These are phyloP conservation scores for Pseudopipra pipra DNA, from an alignment of 2,113 vertebrate species.

Conservation along the genomic window DNA sequence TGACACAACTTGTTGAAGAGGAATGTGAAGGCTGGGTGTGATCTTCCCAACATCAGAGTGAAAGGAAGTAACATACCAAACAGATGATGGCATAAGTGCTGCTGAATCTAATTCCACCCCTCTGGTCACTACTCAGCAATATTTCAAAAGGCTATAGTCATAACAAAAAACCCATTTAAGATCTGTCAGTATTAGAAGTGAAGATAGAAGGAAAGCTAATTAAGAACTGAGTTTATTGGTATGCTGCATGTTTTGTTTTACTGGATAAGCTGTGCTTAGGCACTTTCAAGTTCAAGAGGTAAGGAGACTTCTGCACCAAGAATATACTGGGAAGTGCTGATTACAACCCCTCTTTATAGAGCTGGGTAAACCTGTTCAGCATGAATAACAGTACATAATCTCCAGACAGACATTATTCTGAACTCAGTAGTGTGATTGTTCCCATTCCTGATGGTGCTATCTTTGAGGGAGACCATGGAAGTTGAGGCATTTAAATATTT, in stretches of 20 bases:
- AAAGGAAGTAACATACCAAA: conserved; percentile 78
- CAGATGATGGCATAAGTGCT: conserved; percentile 56
- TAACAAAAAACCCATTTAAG: conserved; percentile 38
- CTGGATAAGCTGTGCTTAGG: not conserved
- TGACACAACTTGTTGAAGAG: conserved; percentile 74
- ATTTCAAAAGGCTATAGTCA: conserved; percentile 66
- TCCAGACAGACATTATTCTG: not conserved
- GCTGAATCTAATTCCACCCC: conserved; percentile 68
- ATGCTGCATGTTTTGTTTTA: not conserved
- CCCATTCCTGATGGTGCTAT: not conserved
- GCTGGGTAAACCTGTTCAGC: conserved; percentile 23
- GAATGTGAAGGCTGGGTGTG: conserved; percentile 76
- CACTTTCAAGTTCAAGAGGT: conserved; percentile 29
- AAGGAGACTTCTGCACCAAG: not conserved
- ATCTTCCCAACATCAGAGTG: conserved; percentile 71
- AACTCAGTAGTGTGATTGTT: not conserved
- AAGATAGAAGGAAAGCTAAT: conserved; percentile 31
- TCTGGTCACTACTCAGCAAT: conserved; percentile 57
- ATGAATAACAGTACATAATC: not conserved
- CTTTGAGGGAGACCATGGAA: not conserved
- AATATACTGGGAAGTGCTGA: not conserved
- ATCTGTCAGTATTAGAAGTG: conserved; percentile 48
- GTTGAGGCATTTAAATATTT: not conserved
- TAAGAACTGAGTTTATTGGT: conserved; percentile 6
- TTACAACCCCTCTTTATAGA: not conserved